Evolutionary conservation across 2,113 vertebrate species (phyloP).

Genomic region (Muntiacus muntjak): DNA sequence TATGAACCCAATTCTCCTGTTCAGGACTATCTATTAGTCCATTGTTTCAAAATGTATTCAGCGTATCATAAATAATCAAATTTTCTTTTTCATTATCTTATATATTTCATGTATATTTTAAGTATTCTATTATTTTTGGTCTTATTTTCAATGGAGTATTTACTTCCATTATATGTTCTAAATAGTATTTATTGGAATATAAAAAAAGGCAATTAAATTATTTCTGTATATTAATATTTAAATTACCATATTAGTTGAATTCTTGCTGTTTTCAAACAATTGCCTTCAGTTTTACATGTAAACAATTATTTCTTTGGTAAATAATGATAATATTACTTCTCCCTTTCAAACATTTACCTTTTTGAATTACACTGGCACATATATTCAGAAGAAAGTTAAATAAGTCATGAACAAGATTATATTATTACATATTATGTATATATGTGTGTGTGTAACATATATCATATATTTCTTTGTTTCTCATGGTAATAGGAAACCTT

Average conservation of each 20-base stretch:
- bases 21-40: background rate
- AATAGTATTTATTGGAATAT: background rate
- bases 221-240: background rate
- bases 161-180: background rate
- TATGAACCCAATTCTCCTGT: background rate
- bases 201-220: background rate
- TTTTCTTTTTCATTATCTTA: background rate
- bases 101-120: background rate
- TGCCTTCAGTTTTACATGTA: background rate
- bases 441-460: background rate
- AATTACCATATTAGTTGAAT: background rate
- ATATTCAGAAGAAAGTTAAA: background rate
- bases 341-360: background rate
- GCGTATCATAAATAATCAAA: background rate
- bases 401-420: background rate
- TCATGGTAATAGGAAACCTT: background rate
- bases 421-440: background rate
- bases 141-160: background rate
- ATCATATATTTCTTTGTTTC: background rate
- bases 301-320: background rate
- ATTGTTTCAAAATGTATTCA: background rate
- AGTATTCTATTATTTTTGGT: background rate
- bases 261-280: background rate
- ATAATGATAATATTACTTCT: background rate
- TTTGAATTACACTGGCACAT: background rate